These are phyloP conservation scores for Pelosia muscerda DNA, from an alignment of 2,888 invertebrate genomes.

Conservation along the genomic window DNA sequence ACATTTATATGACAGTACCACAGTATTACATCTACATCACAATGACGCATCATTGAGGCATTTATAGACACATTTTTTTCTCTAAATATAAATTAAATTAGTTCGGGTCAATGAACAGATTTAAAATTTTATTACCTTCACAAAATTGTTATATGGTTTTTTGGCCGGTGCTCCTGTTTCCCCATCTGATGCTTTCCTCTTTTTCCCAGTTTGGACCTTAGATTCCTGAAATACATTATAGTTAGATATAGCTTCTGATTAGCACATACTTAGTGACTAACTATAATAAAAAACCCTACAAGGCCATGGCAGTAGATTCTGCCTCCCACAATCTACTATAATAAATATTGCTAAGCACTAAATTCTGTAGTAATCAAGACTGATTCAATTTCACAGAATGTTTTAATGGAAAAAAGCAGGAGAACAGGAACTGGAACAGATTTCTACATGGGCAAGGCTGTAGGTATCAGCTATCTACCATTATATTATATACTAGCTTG, in stretches of 20 bases:
- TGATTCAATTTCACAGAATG: too few species aligned
- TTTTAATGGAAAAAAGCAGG: too few species aligned
- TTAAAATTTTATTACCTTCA: conserved; percentile 80
- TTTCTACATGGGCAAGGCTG: too few species aligned
- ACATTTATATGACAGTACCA: background rate
- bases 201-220: conserved; percentile 70
- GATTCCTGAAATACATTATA: conserved; percentile 46
- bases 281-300: background rate
- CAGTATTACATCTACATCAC: background rate
- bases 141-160: conserved; percentile 90
- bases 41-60: background rate
- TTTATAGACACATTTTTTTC: background rate
- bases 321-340: background rate
- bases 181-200: conserved; percentile 78
- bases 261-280: background rate
- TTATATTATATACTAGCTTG: too few species aligned
- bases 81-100: background rate
- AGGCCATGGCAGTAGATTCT: background rate
- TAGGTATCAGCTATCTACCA: too few species aligned
- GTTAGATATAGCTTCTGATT: background rate
- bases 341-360: too few species aligned
- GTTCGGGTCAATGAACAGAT: background rate
- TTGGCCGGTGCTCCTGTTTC: conserved; percentile 75
- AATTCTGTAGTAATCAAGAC: too few species aligned
- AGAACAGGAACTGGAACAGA: too few species aligned